Base-by-base conservation (phyloP, 2,113 vertebrate genomes). In the Campylomormyrus numenius region DNA sequence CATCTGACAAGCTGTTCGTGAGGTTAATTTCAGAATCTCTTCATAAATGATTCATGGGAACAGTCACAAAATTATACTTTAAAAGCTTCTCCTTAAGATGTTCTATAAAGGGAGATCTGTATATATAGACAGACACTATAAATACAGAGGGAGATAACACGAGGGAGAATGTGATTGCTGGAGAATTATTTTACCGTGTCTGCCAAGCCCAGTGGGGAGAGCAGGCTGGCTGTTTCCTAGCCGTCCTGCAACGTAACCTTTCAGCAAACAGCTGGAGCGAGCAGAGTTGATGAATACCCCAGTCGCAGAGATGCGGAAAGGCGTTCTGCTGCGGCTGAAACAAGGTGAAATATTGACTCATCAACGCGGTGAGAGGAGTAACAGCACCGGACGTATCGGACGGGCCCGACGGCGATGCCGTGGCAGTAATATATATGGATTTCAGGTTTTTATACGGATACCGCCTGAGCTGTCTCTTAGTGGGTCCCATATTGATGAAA, bases 51-150 rank as follows among this genome's bases (percentile, higher is more conserved):
- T 86, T 86, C 24, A 86, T 86, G 46, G 39, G 39, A 86, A 27
- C n/a, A 86, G 84, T 86, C 11, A 86, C 84, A 86, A 50, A 86
- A 49, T 86, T 86, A 86, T 86, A 50, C 84, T 86, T 86, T 48
- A 46, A 86, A 86, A 50, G 46, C 13, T n/a, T 49, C 45, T 49
- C 24, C 45, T 49, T 86, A 50, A 6, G 84, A 86, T 86, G 84
- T 50, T 86, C 31, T 80, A 39, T 49, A 49, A 27, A 49, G 45
- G 84, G 19, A n/a, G 10, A 49, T 86, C n/a, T 46, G 45, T 80
- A 80, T 80, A 80, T 80, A 80, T 80, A 42, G 74, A 80, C 31
- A 39, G 74, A 27, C 35, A 50, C 3, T 86, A 50, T 86, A 86
- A 86, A 49, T 50, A 27, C 11, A 11, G 10, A 46, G 53, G 9